These are phyloP conservation scores for Oreochromis aureus DNA, from an alignment of 2,113 vertebrate species.

Conservation along the genomic window DNA sequence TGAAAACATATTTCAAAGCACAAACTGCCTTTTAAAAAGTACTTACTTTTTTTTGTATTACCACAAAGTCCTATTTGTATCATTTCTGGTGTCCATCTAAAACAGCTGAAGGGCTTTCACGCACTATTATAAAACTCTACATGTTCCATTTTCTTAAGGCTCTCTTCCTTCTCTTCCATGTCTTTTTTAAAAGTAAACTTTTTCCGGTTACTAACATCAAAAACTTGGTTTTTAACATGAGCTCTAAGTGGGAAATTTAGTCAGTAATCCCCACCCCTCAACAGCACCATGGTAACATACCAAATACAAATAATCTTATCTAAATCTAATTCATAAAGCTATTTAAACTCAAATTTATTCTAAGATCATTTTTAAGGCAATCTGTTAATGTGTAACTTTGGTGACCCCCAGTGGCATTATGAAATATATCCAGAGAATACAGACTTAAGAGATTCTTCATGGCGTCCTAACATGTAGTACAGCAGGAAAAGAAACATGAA, in stretches of 20 bases:
- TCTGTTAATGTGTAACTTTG: not conserved
- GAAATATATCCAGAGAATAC: not conserved
- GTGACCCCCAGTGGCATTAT: not conserved
- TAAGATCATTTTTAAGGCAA: not conserved
- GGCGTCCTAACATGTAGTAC: fast-evolving
- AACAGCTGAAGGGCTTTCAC: not conserved
- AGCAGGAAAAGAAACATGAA: fast-evolving
- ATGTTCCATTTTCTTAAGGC: fast-evolving
- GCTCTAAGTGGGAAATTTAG: not conserved
- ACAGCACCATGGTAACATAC: not conserved
- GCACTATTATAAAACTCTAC: not conserved
- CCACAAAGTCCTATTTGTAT: not conserved
- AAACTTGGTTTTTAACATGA: not conserved
- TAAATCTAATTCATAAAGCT: not conserved
- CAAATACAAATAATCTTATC: not conserved
- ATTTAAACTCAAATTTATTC: not conserved
- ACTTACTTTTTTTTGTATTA: not conserved
- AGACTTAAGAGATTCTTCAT: not conserved
- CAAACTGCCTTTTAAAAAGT: not conserved
- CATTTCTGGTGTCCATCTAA: not conserved
- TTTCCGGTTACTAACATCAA: not conserved
- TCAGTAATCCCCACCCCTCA: fast-evolving
- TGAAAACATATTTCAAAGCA: not conserved
- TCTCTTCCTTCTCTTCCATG: not conserved
- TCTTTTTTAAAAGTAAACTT: not conserved